Base-by-base conservation (phyloP, 2,888 invertebrate genomes). In the Itoplectis maculator region DNA sequence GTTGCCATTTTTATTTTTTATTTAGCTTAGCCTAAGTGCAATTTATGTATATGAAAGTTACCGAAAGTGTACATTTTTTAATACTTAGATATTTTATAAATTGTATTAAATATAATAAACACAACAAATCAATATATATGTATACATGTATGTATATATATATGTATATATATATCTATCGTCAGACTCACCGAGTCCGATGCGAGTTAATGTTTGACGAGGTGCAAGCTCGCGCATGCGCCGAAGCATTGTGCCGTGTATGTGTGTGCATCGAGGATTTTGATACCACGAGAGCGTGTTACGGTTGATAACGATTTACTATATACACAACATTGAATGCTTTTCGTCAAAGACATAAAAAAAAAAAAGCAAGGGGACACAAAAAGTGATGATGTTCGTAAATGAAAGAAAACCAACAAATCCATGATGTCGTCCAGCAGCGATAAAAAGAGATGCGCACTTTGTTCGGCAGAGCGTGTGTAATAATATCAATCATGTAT, bases 21-120 rank as follows among this genome's bases (percentile, higher is more conserved):
- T 65, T 56, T 76, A 89, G 86, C 80, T 83, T 89, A 88, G 66
- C 59, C 79, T 89, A 88, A 84, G 90, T 91, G 91, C 90, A 91
- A 91, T 91, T 88, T 89, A 88, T 90, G 90, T 90, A 90, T 91
- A 91, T 90, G 89, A 91, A 88, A 92, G 92, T 92, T 92, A 92
- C 92, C 92, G 92, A 90, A 85, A 90, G 86, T 91, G 91, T 92
- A 91, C 91, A 91, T 91, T 92, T 91, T 86, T 91, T 90, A 91
- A 87, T 90, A 89, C 84, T 86, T 88, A 90, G 86, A 85, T 90
- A 89, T 90, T 91, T 90, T 91, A 89, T 89, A 88, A 88, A 73
- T 82, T 79, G 81, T 82, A 73, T 56, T 66, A 47, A 37, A 79
- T 66, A 40, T 59, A 47, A 72, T 61, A 47, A 63, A 74, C 20